phyloP scores from a whole-genome alignment of 1,140 invertebrate species.

The Hyphantria cunea region DNA sequence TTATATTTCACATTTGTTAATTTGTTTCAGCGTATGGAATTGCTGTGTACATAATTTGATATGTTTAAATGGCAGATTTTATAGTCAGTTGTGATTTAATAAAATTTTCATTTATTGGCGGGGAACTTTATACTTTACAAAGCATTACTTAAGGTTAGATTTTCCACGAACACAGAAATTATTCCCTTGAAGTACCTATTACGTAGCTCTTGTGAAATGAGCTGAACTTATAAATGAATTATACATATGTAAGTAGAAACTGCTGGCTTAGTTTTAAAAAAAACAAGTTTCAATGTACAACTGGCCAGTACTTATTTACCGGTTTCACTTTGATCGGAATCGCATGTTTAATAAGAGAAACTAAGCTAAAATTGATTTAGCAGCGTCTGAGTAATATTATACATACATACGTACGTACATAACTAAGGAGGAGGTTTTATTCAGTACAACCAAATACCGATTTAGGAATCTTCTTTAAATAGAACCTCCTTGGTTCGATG shows the following conservation, averaged over 20 bases:
- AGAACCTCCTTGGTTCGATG: too few relatives aligned
- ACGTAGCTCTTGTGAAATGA: slow-evolving; percentile 21
- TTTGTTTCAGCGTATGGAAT: slow-evolving; percentile 2
- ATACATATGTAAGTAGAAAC: background rate
- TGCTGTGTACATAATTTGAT: slow-evolving; percentile 19
- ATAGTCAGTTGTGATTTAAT: slow-evolving; percentile 4
- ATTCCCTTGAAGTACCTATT: slow-evolving; percentile 22
- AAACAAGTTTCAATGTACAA: background rate
- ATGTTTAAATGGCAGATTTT: slow-evolving; percentile 22
- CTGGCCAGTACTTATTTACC: background rate
- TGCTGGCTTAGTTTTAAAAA: background rate
- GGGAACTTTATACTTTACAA: slow-evolving; percentile 7
- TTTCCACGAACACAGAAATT: slow-evolving; percentile 5
- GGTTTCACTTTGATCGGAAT: too few relatives aligned
- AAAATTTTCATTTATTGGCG: slow-evolving; percentile 11
- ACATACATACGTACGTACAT: too few relatives aligned
- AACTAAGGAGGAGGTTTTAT: too few relatives aligned
- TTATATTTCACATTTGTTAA: slow-evolving; percentile 6
- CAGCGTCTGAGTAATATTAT: too few relatives aligned
- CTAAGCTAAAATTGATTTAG: too few relatives aligned
- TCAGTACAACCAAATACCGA: too few relatives aligned
- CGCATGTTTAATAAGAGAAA: too few relatives aligned
- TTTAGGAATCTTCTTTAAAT: too few relatives aligned
- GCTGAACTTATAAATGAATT: slow-evolving; percentile 1
- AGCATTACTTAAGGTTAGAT: background rate